Conservation (phyloP, 1,140 invertebrate genomes). For the Diprion similis region DNA sequence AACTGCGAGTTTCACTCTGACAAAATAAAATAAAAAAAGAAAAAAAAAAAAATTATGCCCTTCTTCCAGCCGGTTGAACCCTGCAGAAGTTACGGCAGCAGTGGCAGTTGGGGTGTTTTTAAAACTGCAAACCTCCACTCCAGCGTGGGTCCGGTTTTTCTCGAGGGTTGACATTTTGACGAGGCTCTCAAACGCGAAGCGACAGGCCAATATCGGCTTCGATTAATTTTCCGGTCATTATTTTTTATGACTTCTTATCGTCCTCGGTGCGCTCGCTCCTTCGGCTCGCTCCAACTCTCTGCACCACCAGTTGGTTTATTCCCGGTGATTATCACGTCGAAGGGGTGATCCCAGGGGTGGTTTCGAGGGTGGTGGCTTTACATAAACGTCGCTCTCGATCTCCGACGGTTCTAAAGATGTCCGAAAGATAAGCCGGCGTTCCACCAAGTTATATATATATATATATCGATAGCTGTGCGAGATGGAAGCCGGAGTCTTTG, state of each 20-base stretch:
- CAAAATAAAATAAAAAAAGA: too few species aligned
- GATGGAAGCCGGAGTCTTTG: constrained; percentile 21
- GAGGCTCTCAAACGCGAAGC: constrained; percentile 43
- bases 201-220: constrained; percentile 50
- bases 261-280: constrained; percentile 11
- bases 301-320: constrained; percentile 30
- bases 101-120: too few species aligned
- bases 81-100: too few species aligned
- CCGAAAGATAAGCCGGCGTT: constrained; percentile 40
- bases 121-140: neutral
- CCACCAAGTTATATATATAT: constrained; percentile 25
- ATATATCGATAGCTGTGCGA: constrained; percentile 15
- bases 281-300: constrained; percentile 17
- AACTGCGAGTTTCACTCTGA: too few species aligned
- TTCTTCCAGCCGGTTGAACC: too few species aligned
- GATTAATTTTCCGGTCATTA: constrained; percentile 61
- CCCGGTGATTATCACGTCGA: constrained; percentile 48
- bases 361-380: constrained; percentile 31
- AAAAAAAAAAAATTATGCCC: too few species aligned
- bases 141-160: constrained; percentile 18
- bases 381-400: constrained; percentile 53
- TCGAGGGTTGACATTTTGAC: constrained; percentile 36
- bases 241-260: constrained; percentile 58
- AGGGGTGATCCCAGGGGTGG: constrained; percentile 27
- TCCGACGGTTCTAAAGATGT: constrained; percentile 48